These are phyloP conservation scores for Castor canadensis DNA, from an alignment of 2,113 vertebrate species.

Conservation along the genomic window DNA sequence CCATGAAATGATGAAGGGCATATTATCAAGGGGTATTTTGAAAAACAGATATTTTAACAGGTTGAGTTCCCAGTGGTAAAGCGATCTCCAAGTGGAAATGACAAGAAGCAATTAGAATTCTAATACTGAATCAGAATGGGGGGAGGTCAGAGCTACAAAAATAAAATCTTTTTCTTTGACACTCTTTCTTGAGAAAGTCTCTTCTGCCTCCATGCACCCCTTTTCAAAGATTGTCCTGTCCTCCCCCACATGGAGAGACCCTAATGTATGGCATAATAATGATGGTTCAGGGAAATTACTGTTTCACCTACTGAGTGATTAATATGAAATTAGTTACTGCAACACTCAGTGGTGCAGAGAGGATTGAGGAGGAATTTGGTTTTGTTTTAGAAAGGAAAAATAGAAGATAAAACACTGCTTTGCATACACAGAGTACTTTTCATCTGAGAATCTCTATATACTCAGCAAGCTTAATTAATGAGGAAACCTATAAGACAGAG, in stretches of 20 bases:
- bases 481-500: conserved; percentile 45
- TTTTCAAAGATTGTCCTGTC: conserved; percentile 43
- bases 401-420: conserved; percentile 8
- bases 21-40: neutral
- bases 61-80: neutral
- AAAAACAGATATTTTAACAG: conserved; percentile 22
- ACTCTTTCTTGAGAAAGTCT: conserved; percentile 18
- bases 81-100: neutral
- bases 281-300: conserved; percentile 54
- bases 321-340: conserved; percentile 65
- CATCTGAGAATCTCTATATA: conserved; percentile 10
- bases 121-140: neutral
- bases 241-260: neutral
- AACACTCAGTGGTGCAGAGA: conserved; percentile 23
- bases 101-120: conserved; percentile 55
- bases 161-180: neutral
- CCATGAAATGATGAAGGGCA: neutral
- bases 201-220: neutral
- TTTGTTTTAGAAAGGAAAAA: conserved; percentile 65
- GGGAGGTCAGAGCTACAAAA: neutral
- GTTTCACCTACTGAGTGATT: conserved; percentile 61
- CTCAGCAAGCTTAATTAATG: conserved; percentile 55
- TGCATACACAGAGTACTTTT: neutral
- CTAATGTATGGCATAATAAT: conserved; percentile 48
- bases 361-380: conserved; percentile 26